A percentile compares a stretch with the other conserved stretches of the same genome.
These are phyloP conservation scores for Hippoglossus hippoglossus DNA, from an alignment of 2,797 vertebrate species.

Conservation along the genomic window DNA sequence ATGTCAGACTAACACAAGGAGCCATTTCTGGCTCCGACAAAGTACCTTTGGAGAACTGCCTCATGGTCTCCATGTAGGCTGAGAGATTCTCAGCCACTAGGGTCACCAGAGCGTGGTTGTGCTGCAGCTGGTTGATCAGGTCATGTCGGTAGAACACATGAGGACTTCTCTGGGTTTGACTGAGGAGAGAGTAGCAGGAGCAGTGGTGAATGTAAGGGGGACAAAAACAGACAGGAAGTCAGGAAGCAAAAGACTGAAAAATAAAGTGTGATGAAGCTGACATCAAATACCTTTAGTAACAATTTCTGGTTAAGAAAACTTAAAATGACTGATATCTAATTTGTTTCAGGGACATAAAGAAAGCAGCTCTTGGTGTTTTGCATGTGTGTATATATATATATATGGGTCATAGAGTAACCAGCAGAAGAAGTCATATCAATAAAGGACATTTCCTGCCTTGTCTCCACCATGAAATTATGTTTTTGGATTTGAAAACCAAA, in stretches of 20 bases:
- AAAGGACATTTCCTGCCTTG: conserved; percentile 71
- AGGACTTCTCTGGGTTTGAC: conserved; percentile 98
- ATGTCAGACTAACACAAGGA: neutral
- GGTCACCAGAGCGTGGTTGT: conserved; percentile 98
- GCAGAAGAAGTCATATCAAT: conserved; percentile 66
- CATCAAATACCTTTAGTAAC: conserved; percentile 16
- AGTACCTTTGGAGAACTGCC: conserved; percentile 97
- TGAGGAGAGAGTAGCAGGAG: conserved; percentile 68
- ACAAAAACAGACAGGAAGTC: conserved; percentile 16
- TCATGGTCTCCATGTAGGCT: conserved; percentile 99
- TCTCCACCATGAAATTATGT: conserved; percentile 30
- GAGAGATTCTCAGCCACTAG: conserved; percentile 99
- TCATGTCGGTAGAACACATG: conserved; percentile 99
- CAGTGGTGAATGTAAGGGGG: conserved; percentile 19
- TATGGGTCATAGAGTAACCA: conserved; percentile 57
- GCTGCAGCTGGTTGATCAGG: conserved; percentile 99
- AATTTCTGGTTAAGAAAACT: conserved; percentile 49
- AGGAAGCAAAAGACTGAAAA: conserved; percentile 19
- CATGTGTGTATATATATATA: conserved; percentile 5
- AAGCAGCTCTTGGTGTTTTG: conserved; percentile 57
- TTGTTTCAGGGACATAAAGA: conserved; percentile 49
- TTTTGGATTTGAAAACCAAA: conserved; percentile 22
- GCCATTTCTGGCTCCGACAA: neutral
- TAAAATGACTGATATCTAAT: conserved; percentile 57
- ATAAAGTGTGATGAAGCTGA: conserved; percentile 23